phyloP scores from a whole-genome alignment of 2,797 vertebrate species.

The Hemibagrus guttatus region DNA sequence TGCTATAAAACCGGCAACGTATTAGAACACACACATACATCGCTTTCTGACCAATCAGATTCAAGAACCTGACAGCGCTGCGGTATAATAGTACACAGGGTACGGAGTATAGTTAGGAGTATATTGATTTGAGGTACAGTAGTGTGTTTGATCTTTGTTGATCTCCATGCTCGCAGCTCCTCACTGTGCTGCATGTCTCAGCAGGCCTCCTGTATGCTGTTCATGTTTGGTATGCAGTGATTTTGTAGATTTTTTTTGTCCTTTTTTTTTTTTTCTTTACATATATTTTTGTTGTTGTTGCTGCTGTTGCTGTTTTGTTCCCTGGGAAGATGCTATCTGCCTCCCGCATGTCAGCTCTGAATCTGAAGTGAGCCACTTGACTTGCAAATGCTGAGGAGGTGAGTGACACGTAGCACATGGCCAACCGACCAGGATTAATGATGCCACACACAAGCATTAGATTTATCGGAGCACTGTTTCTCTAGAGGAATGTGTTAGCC shows the following conservation, averaged over 20 bases:
- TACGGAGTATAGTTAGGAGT: not conserved
- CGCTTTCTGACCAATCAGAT: not conserved
- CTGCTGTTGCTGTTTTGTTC: conserved; percentile 40
- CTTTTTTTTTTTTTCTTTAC: not conserved
- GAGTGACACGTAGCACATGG: conserved; percentile 40
- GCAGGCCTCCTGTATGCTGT: not conserved
- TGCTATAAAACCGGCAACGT: not conserved
- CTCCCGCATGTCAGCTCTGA: conserved; percentile 36
- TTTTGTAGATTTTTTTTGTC: conserved; percentile 41
- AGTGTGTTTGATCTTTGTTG: conserved; percentile 13
- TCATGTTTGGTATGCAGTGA: conserved; percentile 48
- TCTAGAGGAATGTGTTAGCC: conserved; percentile 35
- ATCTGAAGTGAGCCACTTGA: conserved; percentile 53
- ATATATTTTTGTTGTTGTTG: not conserved
- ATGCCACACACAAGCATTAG: conserved; percentile 40
- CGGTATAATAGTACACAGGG: not conserved
- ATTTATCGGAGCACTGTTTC: conserved; percentile 48
- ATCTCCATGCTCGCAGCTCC: not conserved
- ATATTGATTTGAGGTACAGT: not conserved
- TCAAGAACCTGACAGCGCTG: not conserved
- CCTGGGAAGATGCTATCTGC: conserved; percentile 45
- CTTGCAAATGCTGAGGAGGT: conserved; percentile 54
- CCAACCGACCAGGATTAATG: conserved; percentile 47
- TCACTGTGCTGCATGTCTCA: not conserved
- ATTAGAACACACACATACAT: not conserved